These are phyloP conservation scores for Asobara japonica DNA, from an alignment of 1,140 invertebrate species.

Conservation along the genomic window DNA sequence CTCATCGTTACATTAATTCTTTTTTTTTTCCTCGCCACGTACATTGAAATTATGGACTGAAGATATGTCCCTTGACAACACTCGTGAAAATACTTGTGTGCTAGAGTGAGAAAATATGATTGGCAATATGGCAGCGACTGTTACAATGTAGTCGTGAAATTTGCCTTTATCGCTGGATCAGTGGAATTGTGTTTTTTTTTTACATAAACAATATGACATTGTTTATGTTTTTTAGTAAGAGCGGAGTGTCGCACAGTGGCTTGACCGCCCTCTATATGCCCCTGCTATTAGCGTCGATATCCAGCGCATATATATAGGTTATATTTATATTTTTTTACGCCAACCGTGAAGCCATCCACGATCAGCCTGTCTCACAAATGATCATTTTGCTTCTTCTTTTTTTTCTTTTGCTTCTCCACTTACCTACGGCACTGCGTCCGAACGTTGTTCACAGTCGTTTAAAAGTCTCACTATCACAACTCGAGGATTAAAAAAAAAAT, in stretches of 20 bases:
- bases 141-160: background rate
- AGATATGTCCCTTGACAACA: too few species aligned
- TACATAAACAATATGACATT: too few species aligned
- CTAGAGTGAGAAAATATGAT: background rate
- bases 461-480: conserved; percentile 54
- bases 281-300: conserved; percentile 26
- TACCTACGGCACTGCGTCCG: conserved; percentile 48
- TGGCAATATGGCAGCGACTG: conserved; percentile 30
- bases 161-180: background rate
- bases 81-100: background rate
- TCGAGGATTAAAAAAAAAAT: conserved; percentile 42
- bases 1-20: background rate
- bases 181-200: background rate
- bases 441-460: conserved; percentile 49
- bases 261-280: background rate
- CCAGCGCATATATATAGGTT: conserved; percentile 22
- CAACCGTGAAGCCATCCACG: background rate
- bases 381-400: conserved; percentile 14
- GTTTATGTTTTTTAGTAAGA: background rate
- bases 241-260: background rate
- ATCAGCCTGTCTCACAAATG: too few species aligned
- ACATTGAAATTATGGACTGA: too few species aligned
- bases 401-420: conserved; percentile 29
- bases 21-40: background rate
- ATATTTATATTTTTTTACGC: conserved; percentile 37